These are phyloP conservation scores for Tringa solitaria DNA, from an alignment of 2,113 vertebrate genomes.

Conservation along the genomic window DNA sequence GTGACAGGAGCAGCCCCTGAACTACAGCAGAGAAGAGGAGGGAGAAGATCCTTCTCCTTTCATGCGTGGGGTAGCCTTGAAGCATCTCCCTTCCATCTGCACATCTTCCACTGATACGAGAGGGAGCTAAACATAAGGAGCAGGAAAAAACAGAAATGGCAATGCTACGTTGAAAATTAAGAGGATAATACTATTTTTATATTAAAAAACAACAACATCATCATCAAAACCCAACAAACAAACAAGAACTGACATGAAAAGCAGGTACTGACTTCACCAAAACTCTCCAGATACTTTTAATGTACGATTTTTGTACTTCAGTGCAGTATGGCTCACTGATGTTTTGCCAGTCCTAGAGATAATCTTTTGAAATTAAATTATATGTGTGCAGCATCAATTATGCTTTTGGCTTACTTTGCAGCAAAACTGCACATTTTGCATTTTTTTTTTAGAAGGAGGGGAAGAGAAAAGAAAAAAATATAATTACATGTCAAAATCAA, in stretches of 20 bases:
- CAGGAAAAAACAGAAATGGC: not conserved
- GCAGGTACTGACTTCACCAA: not conserved
- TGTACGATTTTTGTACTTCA: not conserved
- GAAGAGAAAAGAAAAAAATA: not conserved
- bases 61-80: not conserved
- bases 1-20: not conserved
- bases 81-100: not conserved
- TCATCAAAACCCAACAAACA: not conserved
- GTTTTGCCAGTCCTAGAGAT: not conserved
- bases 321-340: not conserved
- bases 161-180: not conserved
- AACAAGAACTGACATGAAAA: not conserved
- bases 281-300: not conserved
- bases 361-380: slow-evolving; percentile 53
- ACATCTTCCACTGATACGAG: not conserved
- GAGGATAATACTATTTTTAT: not conserved
- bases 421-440: slow-evolving; percentile 15
- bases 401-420: not conserved
- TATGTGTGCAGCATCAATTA: not conserved
- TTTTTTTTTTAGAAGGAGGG: not conserved
- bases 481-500: slow-evolving; percentile 18
- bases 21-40: not conserved
- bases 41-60: not conserved
- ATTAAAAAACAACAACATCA: not conserved
- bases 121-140: not conserved